A percentile compares a stretch with the other conserved stretches of the same genome.
These are phyloP conservation scores for Cydia splendana DNA, from an alignment of 1,140 invertebrate species.

Conservation along the genomic window DNA sequence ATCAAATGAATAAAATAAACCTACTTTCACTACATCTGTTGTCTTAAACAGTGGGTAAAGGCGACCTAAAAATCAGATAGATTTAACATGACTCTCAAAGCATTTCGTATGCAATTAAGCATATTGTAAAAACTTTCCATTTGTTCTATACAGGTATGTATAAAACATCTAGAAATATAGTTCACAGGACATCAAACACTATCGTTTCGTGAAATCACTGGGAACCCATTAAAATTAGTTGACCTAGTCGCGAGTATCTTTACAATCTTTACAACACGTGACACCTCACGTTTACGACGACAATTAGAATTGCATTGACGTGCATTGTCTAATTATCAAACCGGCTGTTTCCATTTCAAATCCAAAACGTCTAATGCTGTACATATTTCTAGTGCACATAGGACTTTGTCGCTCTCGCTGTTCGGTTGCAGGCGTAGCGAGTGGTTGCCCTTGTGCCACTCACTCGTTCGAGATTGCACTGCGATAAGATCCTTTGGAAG, in stretches of 20 bases:
- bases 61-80: too few relatives aligned
- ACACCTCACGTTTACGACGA: not conserved
- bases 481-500: constrained; percentile 9
- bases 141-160: too few relatives aligned
- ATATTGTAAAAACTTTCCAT: too few relatives aligned
- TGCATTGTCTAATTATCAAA: constrained; percentile 26
- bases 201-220: too few relatives aligned
- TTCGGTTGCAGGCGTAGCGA: not conserved
- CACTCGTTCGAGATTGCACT: not conserved
- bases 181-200: not conserved
- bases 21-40: too few relatives aligned
- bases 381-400: not conserved
- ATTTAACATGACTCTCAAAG: too few relatives aligned
- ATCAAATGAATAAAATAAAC: too few relatives aligned
- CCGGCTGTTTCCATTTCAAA: not conserved
- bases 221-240: not conserved
- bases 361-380: not conserved
- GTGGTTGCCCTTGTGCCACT: constrained; percentile 21
- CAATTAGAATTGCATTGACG: constrained; percentile 23
- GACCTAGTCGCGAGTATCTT: not conserved
- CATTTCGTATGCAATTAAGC: too few relatives aligned
- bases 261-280: constrained; percentile 1
- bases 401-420: not conserved
- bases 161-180: too few relatives aligned
- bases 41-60: too few relatives aligned